Base-by-base conservation (phyloP, 2,888 invertebrate genomes). In the Ectobius pallidus region DNA sequence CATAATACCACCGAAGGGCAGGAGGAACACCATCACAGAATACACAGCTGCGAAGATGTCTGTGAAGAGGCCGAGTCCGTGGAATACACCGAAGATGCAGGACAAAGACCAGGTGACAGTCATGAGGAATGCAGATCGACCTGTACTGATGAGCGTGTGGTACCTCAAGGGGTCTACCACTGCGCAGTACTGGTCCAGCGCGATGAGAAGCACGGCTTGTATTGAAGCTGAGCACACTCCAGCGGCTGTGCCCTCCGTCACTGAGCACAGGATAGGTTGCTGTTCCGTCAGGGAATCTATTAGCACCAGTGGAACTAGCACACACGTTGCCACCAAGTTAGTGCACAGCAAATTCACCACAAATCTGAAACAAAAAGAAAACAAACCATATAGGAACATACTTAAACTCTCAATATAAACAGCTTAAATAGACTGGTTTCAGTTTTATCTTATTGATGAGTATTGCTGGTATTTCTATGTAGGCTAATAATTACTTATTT, bases 151-250 rank as follows among this genome's bases (percentile, higher is more conserved):
- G 73, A 85, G 84, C 73, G 87, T 86, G 74, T 88, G 87, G 79
- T 90, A 90, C 49, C 89, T 85, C 44, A 91, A 81, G 0, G 90
- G 89, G 75, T 88, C 88, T 58, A 89, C 87, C 11, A 91, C 89
- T 0, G 90, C 90, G 77, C 87, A 87, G 80, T 89, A 90, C 78
- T 90, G 87, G 79, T 90, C 90, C 70, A 90, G 81, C 16, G 83
- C 82, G 70, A 84, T 83, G 44, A 83, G 80, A 2, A 84, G 79
- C 25, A 83, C 78, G 9, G 84, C 82, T 49, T 83, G 78, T 14
- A 83, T 82, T 70, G 83, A 83, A 9, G 82, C 81, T 3, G 81
- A 85, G 70, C 86, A 87, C 30, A 87, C 83, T 69, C 86, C 82
- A 68, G 87, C 87, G 44, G 91, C 89, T 77, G 88, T 87, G 67